phyloP scores from a whole-genome alignment of 2,888 invertebrate species.

The Drosophila subsilvestris region DNA sequence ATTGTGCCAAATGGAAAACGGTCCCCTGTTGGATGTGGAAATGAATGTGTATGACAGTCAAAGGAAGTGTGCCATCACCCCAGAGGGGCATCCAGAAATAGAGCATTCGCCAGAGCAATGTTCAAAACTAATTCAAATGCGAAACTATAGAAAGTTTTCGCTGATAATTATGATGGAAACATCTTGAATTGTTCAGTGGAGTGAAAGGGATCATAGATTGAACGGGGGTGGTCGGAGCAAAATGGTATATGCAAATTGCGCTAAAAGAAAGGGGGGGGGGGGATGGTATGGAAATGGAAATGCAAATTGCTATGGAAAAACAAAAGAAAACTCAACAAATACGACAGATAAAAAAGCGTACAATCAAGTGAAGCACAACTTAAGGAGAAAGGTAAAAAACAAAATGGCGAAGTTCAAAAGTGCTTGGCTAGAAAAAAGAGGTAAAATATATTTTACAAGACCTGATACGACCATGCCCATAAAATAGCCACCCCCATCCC shows the following conservation, averaged over 20 bases:
- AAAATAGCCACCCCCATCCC: conserved; percentile 13
- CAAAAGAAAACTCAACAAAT: conserved; percentile 26
- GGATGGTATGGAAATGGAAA: conserved; percentile 20
- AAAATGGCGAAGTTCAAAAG: not conserved
- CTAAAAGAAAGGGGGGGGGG: conserved; percentile 28
- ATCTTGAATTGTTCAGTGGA: conserved; percentile 27
- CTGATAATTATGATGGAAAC: conserved; percentile 44
- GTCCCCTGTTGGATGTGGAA: not conserved
- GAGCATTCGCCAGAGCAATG: not conserved
- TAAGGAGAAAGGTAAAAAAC: conserved; percentile 21
- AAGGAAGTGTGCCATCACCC: conserved; percentile 19
- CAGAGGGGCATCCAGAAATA: conserved; percentile 6
- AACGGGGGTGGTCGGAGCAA: not conserved
- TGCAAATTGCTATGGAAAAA: conserved; percentile 33
- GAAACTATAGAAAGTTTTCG: conserved; percentile 40
- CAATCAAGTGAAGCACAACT: conserved; percentile 26
- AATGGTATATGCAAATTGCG: not conserved
- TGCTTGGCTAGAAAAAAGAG: not conserved
- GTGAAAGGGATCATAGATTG: conserved; percentile 19
- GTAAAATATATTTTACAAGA: not conserved
- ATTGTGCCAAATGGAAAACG: conserved; percentile 23
- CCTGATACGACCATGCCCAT: conserved; percentile 1
- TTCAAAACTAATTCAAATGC: conserved; percentile 32
- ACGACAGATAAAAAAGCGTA: not conserved
- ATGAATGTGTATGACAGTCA: not conserved